phyloP scores from a whole-genome alignment of 2,888 invertebrate species.

The Temnothorax unifasciatus region DNA sequence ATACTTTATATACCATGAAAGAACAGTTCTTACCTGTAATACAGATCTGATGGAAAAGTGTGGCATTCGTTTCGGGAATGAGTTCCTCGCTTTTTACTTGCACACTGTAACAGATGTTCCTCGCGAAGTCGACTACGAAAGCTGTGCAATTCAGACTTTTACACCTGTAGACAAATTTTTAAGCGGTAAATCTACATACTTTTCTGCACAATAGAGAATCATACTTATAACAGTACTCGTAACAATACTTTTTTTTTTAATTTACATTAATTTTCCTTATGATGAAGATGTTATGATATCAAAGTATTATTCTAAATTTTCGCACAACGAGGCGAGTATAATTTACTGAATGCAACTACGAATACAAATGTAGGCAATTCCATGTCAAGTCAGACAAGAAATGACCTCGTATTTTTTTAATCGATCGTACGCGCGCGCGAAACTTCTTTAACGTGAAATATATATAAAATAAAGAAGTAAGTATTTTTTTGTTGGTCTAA shows the following conservation, averaged over 20 bases:
- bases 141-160: constrained; percentile 79
- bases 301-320: background rate
- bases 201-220: background rate
- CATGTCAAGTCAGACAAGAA: no score
- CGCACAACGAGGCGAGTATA: background rate
- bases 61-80: constrained; percentile 88
- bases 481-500: no score
- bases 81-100: constrained; percentile 80
- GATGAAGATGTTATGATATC: background rate
- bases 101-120: constrained; percentile 79
- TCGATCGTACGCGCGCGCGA: no score
- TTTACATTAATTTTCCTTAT: background rate
- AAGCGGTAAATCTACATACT: background rate
- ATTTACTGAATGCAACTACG: background rate
- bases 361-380: background rate
- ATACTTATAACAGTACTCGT: background rate
- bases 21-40: constrained; percentile 86
- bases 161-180: constrained; percentile 74
- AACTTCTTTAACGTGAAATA: no score
- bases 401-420: no score
- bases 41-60: constrained; percentile 90
- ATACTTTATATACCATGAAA: background rate
- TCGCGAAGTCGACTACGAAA: constrained; percentile 81
- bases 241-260: background rate
- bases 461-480: no score